Percentiles rank a stretch among this genome's conserved stretches.
Conservation (phyloP, 2,113 vertebrate species). For the Accipiter cooperii region DNA sequence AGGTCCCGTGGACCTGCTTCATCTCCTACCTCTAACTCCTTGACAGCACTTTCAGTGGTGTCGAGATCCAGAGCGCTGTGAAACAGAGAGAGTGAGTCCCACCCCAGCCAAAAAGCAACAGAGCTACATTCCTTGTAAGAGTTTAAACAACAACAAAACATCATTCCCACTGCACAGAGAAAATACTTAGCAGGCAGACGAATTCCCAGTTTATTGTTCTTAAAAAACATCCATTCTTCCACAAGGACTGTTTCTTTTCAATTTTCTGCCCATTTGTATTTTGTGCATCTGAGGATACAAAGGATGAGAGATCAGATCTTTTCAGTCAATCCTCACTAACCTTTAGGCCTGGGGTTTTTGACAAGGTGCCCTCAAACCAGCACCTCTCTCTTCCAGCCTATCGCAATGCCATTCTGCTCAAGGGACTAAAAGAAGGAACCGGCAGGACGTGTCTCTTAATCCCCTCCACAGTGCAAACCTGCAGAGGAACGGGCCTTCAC, state of each 20-base stretch:
- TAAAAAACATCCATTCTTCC: background rate
- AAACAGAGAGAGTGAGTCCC: background rate
- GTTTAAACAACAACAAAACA: background rate
- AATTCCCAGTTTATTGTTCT: background rate
- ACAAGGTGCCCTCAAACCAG: no score
- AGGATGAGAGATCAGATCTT: no score
- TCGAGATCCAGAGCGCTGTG: background rate
- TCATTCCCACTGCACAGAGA: background rate
- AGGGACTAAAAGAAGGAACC: no score
- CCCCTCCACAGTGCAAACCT: no score
- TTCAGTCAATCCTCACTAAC: no score
- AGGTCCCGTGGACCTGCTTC: background rate
- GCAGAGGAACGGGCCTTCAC: no score
- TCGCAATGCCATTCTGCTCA: no score
- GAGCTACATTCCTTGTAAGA: background rate
- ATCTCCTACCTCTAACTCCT: constrained; percentile 57
- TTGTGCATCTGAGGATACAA: no score
- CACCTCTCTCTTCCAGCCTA: no score
- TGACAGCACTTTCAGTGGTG: background rate
- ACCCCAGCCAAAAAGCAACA: background rate
- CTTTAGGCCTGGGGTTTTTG: no score
- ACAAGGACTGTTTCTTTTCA: background rate
- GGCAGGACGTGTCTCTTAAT: no score
- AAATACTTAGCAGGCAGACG: background rate
- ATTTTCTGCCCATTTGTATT: background rate